Evolutionary conservation across 1,140 invertebrate species (phyloP).

Genomic region (Bicyclus anynana): DNA sequence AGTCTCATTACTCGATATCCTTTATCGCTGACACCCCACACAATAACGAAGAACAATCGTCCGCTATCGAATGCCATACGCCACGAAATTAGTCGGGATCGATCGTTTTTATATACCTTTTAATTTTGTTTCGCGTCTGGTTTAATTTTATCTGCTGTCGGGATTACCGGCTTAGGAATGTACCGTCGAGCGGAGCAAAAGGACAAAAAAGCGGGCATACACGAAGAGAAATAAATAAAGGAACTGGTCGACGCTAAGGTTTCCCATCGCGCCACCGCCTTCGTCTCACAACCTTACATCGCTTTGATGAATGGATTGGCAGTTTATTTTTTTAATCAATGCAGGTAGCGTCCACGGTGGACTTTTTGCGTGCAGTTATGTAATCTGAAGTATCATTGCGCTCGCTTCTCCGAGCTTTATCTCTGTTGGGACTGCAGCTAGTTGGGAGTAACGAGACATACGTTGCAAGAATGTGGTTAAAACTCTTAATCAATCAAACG

Average conservation of each 20-base stretch:
- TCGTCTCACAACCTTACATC: conserved; percentile 36
- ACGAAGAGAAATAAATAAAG: conserved; percentile 74
- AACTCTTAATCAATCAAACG: conserved; percentile 66
- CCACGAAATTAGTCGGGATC: conserved; percentile 73
- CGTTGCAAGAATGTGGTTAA: conserved; percentile 43
- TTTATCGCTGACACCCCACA: conserved; percentile 40
- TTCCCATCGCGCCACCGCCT: conserved; percentile 53
- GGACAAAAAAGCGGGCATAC: conserved; percentile 64
- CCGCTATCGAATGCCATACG: conserved; percentile 62
- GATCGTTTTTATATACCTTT: conserved; percentile 72
- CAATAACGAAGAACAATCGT: conserved; percentile 49
- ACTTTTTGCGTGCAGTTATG: conserved; percentile 33
- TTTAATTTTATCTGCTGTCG: conserved; percentile 75
- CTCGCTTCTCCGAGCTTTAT: conserved; percentile 9
- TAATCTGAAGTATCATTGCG: conserved; percentile 6
- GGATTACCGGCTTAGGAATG: conserved; percentile 76
- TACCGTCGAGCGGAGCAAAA: conserved; percentile 62
- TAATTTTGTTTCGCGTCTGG: conserved; percentile 77
- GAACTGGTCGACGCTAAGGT: conserved; percentile 64
- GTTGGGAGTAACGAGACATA: conserved; percentile 17
- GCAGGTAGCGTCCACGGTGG: conserved; percentile 42
- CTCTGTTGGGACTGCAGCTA: conserved; percentile 14
- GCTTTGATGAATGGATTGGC: conserved; percentile 66
- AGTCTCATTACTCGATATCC: conserved; percentile 40
- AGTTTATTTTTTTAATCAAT: conserved; percentile 59